A percentile compares a stretch with the other conserved stretches of the same genome.
Evolutionary conservation across 2,797 vertebrate species (phyloP).

Genomic region (Ambastaia sidthimunki): DNA sequence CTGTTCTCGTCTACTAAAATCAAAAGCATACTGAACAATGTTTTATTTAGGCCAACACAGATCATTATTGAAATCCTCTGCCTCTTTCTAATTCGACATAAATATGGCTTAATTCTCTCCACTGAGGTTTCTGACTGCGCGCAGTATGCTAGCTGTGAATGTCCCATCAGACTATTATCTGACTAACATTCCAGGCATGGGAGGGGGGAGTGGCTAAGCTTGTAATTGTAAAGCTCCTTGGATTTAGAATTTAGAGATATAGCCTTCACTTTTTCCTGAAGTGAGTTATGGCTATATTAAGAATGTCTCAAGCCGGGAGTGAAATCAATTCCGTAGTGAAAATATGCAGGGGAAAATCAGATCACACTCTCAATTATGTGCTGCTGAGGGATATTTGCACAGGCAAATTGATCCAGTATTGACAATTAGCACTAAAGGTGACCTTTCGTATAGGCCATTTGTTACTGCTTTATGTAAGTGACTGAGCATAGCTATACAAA

Average conservation of each 20-base stretch:
- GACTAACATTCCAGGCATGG: conserved; percentile 72
- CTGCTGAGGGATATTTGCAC: conserved; percentile 79
- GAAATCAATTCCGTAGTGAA: conserved; percentile 75
- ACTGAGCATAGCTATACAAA: conserved; percentile 31
- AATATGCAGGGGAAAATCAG: conserved; percentile 79
- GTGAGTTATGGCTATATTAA: conserved; percentile 82
- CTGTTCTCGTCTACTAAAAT: conserved; percentile 69
- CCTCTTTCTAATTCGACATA: conserved; percentile 73
- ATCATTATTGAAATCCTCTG: conserved; percentile 66
- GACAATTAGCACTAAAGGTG: conserved; percentile 81
- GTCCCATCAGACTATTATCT: conserved; percentile 79
- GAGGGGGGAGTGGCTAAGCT: conserved; percentile 15
- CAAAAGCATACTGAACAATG: conserved; percentile 68
- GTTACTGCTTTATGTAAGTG: conserved; percentile 69
- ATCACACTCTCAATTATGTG: conserved; percentile 79
- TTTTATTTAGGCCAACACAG: conserved; percentile 72
- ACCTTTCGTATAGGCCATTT: conserved; percentile 79
- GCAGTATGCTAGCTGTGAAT: conserved; percentile 65
- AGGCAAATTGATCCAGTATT: conserved; percentile 77
- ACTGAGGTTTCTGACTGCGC: conserved; percentile 71
- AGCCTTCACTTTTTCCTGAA: conserved; percentile 69
- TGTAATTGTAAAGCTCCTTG: conserved; percentile 57
- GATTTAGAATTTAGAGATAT: conserved; percentile 72
- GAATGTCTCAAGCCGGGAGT: conserved; percentile 78
- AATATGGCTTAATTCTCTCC: conserved; percentile 76